Percentiles rank a stretch among this genome's conserved stretches.
Conservation (phyloP, 2,888 invertebrate genomes). For the Dorcus parallelipipedus region DNA sequence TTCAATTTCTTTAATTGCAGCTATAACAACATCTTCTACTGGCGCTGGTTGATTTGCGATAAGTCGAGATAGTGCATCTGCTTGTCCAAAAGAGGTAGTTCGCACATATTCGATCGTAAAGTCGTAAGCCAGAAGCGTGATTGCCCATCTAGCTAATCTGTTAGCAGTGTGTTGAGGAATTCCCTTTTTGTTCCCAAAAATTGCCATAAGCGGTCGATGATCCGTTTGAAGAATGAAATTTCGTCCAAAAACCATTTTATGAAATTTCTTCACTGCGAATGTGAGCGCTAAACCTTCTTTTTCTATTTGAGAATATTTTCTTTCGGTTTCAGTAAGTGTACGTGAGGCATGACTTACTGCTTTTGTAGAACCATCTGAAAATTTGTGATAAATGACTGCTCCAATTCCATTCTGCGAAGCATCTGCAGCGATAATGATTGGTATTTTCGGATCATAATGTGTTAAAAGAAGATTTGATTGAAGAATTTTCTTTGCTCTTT, state of each 20-base stretch:
- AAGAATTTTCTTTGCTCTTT: constrained; percentile 6
- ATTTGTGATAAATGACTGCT: constrained; percentile 1
- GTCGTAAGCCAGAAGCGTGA: too few species aligned
- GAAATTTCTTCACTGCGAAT: constrained; percentile 6
- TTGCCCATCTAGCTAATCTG: too few species aligned
- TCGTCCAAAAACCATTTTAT: constrained; percentile 2
- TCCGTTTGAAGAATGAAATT: constrained; percentile 9
- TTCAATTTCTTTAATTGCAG: too few species aligned
- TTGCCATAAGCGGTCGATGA: constrained; percentile 7
- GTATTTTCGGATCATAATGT: constrained; percentile 8
- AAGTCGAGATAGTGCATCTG: too few species aligned
- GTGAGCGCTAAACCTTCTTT: constrained; percentile 7
- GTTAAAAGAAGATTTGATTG: constrained; percentile 4
- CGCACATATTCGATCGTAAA: too few species aligned
- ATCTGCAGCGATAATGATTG: neutral
- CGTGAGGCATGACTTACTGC: neutral
- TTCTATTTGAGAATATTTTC: constrained; percentile 4
- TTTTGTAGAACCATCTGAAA: neutral
- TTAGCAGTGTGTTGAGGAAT: too few species aligned
- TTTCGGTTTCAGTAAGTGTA: neutral
- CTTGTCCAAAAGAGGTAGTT: too few species aligned
- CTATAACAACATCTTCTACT: too few species aligned
- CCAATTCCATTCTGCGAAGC: constrained; percentile 1
- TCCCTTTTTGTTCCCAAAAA: constrained; percentile 11
- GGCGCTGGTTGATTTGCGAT: too few species aligned